Conservation (phyloP, 2,797 vertebrate species). For the Rhinichthys osculus region DNA sequence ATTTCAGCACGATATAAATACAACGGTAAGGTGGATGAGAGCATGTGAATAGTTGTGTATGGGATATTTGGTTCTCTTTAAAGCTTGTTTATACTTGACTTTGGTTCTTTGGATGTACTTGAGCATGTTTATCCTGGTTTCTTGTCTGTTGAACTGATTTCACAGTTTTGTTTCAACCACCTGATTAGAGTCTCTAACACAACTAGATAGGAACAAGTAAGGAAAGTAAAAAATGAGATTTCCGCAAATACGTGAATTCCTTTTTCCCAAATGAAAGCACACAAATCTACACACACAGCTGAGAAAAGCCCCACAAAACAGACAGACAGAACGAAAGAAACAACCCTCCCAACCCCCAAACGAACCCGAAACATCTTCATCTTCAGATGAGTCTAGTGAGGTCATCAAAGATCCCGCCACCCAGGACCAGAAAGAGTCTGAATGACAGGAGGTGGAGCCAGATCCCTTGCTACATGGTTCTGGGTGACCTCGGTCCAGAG, state of each 20-base stretch:
- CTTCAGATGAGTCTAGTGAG: slow-evolving; percentile 81
- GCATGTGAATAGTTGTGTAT: slow-evolving; percentile 33
- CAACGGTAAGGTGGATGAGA: slow-evolving; percentile 65
- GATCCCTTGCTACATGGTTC: slow-evolving; percentile 49
- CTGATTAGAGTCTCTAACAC: slow-evolving; percentile 87
- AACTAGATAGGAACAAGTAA: slow-evolving; percentile 73
- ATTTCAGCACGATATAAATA: slow-evolving; percentile 54
- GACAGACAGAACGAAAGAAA: slow-evolving; percentile 64
- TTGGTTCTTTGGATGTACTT: slow-evolving; percentile 76
- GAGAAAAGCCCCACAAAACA: slow-evolving; percentile 58
- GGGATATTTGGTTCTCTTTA: slow-evolving; percentile 57
- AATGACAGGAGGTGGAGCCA: slow-evolving; percentile 70
- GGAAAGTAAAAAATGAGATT: slow-evolving; percentile 76
- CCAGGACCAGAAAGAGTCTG: slow-evolving; percentile 78
- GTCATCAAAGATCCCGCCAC: slow-evolving; percentile 83
- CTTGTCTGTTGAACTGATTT: slow-evolving; percentile 85
- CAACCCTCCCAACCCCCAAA: slow-evolving; percentile 68
- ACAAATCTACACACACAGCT: slow-evolving; percentile 81
- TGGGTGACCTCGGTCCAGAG: slow-evolving; percentile 41
- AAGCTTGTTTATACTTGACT: slow-evolving; percentile 68
- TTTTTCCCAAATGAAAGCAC: slow-evolving; percentile 80
- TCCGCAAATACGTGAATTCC: slow-evolving; percentile 76
- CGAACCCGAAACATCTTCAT: slow-evolving; percentile 70
- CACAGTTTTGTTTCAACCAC: slow-evolving; percentile 87
- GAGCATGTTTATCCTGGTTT: slow-evolving; percentile 75